These are phyloP conservation scores for Scortum barcoo DNA, from an alignment of 2,113 vertebrate genomes.

Conservation along the genomic window DNA sequence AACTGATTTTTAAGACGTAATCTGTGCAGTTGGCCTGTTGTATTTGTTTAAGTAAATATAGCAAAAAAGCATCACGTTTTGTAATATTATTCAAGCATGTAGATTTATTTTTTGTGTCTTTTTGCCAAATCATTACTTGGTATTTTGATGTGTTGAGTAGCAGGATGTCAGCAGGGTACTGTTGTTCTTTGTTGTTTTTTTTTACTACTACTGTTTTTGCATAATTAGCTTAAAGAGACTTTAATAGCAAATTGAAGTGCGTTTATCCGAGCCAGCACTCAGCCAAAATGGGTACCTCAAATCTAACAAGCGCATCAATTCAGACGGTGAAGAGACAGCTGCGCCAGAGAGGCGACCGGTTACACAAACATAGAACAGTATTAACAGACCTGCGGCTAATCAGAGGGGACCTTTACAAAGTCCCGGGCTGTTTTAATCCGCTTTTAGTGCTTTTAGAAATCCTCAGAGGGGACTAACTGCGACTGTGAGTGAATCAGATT, in stretches of 20 bases:
- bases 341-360: constrained; percentile 1
- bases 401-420: not conserved
- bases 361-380: not conserved
- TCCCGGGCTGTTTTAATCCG: not conserved
- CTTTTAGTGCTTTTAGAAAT: constrained; percentile 30
- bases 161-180: not conserved
- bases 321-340: not conserved
- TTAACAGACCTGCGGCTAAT: constrained; percentile 15
- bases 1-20: not conserved
- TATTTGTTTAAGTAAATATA: not conserved
- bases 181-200: no score
- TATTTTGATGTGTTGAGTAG: not conserved
- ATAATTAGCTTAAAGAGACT: constrained; percentile 15
- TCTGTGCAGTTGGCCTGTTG: not conserved
- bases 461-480: not conserved
- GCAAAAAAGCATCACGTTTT: not conserved
- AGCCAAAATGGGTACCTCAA: not conserved
- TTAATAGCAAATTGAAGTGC: not conserved
- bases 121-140: not conserved
- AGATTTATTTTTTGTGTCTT: not conserved
- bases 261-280: not conserved
- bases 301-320: not conserved
- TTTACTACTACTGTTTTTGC: not conserved
- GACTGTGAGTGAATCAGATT: not conserved
- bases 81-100: not conserved